Evolutionary conservation across 2,888 invertebrate genomes (phyloP).

Genomic region (Drosophila vallismaia): DNA sequence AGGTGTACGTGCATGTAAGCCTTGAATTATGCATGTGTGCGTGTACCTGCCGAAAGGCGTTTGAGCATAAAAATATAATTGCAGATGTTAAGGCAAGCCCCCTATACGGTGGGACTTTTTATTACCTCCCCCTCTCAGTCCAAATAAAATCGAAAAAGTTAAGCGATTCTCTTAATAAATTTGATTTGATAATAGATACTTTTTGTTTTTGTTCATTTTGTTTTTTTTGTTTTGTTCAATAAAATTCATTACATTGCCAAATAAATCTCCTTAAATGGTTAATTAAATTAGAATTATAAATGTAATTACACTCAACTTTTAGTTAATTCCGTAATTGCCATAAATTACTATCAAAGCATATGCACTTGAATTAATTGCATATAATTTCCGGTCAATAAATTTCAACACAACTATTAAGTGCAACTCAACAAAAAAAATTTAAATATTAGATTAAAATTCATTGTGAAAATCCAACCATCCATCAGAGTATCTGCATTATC

Average conservation of each 20-base stretch:
- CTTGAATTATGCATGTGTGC: constrained; percentile 48
- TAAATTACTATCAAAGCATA: background rate
- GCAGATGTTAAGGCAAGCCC: constrained; percentile 22
- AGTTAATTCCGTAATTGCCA: background rate
- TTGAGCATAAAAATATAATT: constrained; percentile 40
- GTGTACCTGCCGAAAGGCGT: constrained; percentile 18
- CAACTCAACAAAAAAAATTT: background rate
- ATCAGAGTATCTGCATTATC: constrained; percentile 13
- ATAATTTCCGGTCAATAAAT: constrained; percentile 3
- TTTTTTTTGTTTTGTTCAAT: too few relatives aligned
- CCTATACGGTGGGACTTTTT: constrained; percentile 5
- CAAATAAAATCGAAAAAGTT: too few relatives aligned
- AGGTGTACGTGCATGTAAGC: constrained; percentile 53
- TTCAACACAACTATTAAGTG: background rate
- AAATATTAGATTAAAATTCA: constrained; percentile 20
- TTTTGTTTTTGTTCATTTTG: too few relatives aligned
- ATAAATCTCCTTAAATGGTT: background rate
- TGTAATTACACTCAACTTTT: background rate
- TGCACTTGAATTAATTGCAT: background rate
- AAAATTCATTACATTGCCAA: background rate
- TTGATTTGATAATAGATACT: too few relatives aligned
- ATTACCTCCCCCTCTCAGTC: background rate
- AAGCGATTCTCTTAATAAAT: too few relatives aligned
- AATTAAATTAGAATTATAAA: background rate
- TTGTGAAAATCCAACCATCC: constrained; percentile 11